Conservation (phyloP, 2,113 vertebrate species). For the Toxotes jaculatrix region DNA sequence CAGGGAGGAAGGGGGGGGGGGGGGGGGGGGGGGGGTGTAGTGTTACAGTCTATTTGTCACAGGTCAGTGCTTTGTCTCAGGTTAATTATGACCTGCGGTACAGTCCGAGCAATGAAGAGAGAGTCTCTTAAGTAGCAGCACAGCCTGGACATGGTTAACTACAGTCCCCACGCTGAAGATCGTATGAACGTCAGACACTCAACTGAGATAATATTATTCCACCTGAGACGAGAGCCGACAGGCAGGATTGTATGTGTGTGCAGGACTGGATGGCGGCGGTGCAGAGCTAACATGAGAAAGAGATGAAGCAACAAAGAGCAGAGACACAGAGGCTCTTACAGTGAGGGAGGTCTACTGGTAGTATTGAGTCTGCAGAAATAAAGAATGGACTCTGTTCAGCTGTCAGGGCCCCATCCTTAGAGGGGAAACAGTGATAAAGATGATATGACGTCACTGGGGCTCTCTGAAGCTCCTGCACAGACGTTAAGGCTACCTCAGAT, state of each 20-base stretch:
- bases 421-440: conserved; percentile 52
- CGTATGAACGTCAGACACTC: conserved; percentile 53
- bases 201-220: conserved; percentile 71
- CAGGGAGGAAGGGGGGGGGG: background rate
- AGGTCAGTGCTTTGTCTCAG: conserved; percentile 78
- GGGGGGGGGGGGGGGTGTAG: conserved; percentile 38
- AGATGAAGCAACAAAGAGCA: conserved; percentile 7
- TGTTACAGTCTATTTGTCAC: conserved; percentile 80
- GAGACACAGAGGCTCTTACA: conserved; percentile 1
- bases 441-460: conserved; percentile 52
- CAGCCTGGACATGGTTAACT: conserved; percentile 73
- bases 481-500: conserved; percentile 8
- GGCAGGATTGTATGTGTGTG: conserved; percentile 36
- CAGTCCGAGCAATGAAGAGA: conserved; percentile 49
- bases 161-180: conserved; percentile 66
- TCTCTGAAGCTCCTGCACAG: conserved; percentile 34
- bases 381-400: conserved; percentile 61
- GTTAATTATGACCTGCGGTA: conserved; percentile 81
- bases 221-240: conserved; percentile 45
- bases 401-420: conserved; percentile 15
- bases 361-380: conserved; percentile 33
- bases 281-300: conserved; percentile 7
- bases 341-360: conserved; percentile 34
- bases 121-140: conserved; percentile 49
- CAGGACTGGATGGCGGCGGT: background rate